Evolutionary conservation across 2,797 vertebrate species (phyloP).

Genomic region (Gambusia yucatana): DNA sequence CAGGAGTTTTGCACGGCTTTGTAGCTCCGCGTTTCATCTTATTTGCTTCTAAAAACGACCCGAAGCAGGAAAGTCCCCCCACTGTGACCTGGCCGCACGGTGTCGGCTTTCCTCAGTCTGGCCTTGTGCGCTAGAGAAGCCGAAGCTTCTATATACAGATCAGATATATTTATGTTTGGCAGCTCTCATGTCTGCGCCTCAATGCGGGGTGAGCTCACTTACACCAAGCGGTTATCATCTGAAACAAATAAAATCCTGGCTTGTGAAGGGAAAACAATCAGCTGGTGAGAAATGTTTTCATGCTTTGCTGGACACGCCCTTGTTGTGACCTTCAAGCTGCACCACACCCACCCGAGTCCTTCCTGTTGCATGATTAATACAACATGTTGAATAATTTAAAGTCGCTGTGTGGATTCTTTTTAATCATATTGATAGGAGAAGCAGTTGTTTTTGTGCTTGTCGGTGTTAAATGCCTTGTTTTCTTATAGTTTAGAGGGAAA

Average conservation of each 20-base stretch:
- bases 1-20: neutral
- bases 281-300: neutral
- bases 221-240: constrained; percentile 20
- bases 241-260: neutral
- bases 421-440: neutral
- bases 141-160: constrained; percentile 58
- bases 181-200: constrained; percentile 43
- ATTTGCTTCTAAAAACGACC: constrained; percentile 74
- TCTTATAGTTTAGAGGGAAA: neutral
- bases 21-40: constrained; percentile 24
- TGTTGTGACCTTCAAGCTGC: neutral
- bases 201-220: constrained; percentile 52
- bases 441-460: neutral
- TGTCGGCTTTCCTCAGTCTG: constrained; percentile 67
- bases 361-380: constrained; percentile 25
- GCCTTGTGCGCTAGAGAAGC: constrained; percentile 35
- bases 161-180: constrained; percentile 62
- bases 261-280: neutral
- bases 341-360: constrained; percentile 3
- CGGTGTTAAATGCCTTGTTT: neutral
- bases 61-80: constrained; percentile 74
- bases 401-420: neutral
- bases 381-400: constrained; percentile 2
- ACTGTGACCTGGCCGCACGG: constrained; percentile 52
- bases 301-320: neutral